A percentile compares a stretch with the other conserved stretches of the same genome.
phyloP scores from a whole-genome alignment of 2,888 invertebrate genomes.

The Notocelia uddmanniana region DNA sequence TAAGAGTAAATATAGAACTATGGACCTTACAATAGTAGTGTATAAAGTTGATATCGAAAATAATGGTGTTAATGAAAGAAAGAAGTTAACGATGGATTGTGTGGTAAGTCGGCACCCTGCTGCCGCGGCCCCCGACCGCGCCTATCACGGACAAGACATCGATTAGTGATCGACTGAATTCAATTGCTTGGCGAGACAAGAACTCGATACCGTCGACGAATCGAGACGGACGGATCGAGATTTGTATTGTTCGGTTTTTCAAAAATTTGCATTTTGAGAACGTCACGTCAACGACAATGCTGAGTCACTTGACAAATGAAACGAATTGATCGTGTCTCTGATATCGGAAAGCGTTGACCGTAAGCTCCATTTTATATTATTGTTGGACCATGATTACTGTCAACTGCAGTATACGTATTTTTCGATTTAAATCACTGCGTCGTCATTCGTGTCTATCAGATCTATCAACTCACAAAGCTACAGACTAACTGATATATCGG shows the following conservation, averaged over 20 bases:
- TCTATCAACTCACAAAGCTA: conserved; percentile 34
- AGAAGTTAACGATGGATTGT: conserved; percentile 86
- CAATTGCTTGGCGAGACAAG: conserved; percentile 84
- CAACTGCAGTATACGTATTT: conserved; percentile 68
- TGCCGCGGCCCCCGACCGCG: conserved; percentile 84
- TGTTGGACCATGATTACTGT: conserved; percentile 83
- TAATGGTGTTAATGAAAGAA: conserved; percentile 80
- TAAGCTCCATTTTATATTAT: conserved; percentile 79
- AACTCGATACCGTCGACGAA: conserved; percentile 78
- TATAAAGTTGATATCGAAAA: conserved; percentile 79
- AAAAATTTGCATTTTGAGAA: conserved; percentile 85
- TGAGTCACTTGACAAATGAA: conserved; percentile 85
- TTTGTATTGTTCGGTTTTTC: conserved; percentile 82
- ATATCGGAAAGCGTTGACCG: conserved; percentile 83
- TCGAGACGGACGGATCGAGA: conserved; percentile 80
- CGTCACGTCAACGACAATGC: conserved; percentile 83
- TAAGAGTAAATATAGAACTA: conserved; percentile 69
- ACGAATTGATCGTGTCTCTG: conserved; percentile 78
- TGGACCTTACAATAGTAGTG: conserved; percentile 67
- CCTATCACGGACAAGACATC: conserved; percentile 86
- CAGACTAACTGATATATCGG: conserved; percentile 18
- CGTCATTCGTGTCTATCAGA: conserved; percentile 54
- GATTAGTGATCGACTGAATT: conserved; percentile 86
- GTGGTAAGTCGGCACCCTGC: conserved; percentile 86
- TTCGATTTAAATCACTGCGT: conserved; percentile 64